These are phyloP conservation scores for Drosophila pachea DNA, from an alignment of 1,140 invertebrate species.

Conservation along the genomic window DNA sequence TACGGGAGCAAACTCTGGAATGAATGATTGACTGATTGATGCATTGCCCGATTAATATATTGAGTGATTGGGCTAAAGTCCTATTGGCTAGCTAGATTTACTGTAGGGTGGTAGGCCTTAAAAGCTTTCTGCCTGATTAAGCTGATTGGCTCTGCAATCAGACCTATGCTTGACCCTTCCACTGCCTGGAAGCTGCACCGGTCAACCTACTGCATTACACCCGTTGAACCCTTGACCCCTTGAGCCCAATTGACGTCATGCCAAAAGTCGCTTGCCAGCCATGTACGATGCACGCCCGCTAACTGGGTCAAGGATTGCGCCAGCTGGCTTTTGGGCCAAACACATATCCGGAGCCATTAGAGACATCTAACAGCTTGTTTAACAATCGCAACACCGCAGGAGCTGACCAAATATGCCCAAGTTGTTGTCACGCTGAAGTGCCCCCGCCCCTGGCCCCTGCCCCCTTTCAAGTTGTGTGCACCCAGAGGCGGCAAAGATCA, in stretches of 20 bases:
- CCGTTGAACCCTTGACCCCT: constrained; percentile 20
- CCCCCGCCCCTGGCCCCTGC: not conserved
- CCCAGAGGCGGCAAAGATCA: constrained; percentile 51
- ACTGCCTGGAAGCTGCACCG: no score
- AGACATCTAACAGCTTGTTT: constrained; percentile 36
- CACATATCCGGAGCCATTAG: constrained; percentile 6
- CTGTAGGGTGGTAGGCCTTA: not conserved
- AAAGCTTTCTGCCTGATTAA: no score
- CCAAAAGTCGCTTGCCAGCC: constrained; percentile 2
- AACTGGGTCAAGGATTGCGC: constrained; percentile 68
- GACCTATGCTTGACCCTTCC: no score
- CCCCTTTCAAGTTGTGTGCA: no score
- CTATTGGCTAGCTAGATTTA: not conserved
- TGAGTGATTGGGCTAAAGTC: not conserved
- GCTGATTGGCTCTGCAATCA: no score
- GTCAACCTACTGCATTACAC: no score
- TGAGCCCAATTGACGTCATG: constrained; percentile 51
- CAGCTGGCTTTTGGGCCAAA: constrained; percentile 27
- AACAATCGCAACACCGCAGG: constrained; percentile 20
- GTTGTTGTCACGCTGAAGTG: constrained; percentile 23
- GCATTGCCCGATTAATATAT: not conserved
- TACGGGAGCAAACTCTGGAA: not conserved
- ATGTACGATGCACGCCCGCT: constrained; percentile 16
- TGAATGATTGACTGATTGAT: not conserved
- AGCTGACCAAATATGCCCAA: constrained; percentile 20